Evolutionary conservation across 2,113 vertebrate genomes (phyloP), one percentile per base, ranked within the genome.

Genomic region (Rissa tridactyla): DNA sequence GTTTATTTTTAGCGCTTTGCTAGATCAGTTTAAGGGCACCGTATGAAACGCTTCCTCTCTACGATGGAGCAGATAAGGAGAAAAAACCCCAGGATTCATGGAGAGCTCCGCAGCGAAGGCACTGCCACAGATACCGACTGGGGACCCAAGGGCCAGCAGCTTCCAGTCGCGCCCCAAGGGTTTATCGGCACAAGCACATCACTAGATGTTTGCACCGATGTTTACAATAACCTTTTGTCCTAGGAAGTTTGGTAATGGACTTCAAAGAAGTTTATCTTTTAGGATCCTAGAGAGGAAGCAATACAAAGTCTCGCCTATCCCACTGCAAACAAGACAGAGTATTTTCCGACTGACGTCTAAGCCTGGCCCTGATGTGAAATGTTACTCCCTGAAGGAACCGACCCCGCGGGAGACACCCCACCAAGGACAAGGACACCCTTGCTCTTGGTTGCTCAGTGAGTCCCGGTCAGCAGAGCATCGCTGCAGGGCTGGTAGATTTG

Each of bases 121-220:
- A 4, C 62, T 21, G 29, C 18, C 62, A 2, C 8, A 0, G 32
- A 12, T 5, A 22, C 32, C 0, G 0, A 4, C 40, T 4, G 58
- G 55, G 17, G 30, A 49, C 2, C 46, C 32, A 1, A 0, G 0
- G 20, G 30, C 44, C 0, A 4, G n/a, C 3, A 2, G 47, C 70
- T 62, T 12, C 32, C 86, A 10, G 52, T 14, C 49, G 1, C 21
- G 17, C 38, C 57, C 20, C 27, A 5, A 6, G 26, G 54, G 6
- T 44, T 16, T 27, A 23, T 16, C 47, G 11, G 78, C 51, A 16
- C 7, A 13, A 34, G 23, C 27, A 1, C 29, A 5, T 47, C 3
- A 0, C 49, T 47, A 4, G 22, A 1, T 46, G 26, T 26, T 85
- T 30, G 15, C 75, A 26, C 1, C 8, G 0, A 2, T 9, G 25